Base-by-base conservation (phyloP, 1,140 invertebrate genomes). In the Calephelis nemesis region DNA sequence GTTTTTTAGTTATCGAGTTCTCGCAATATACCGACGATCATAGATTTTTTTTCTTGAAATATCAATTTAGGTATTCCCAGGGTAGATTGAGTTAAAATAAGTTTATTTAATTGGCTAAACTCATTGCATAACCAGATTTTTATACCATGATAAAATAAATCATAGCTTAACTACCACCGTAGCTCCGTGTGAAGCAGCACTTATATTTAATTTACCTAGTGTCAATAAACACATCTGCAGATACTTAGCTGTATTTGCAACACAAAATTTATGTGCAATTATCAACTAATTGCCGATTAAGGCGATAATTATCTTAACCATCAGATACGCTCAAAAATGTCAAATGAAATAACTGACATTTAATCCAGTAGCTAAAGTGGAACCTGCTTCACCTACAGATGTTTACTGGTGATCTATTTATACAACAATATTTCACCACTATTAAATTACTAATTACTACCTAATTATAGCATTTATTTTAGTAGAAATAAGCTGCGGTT, bases 271-370 rank as follows among this genome's bases (percentile, higher is more conserved):
- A 60, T 60, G 30, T n/a, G 54, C 54, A 60, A 60, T 60, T 60
- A 60, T 60, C 54, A 60, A 60, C 54, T 60, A 60, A 60, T 60
- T 60, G 54, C 54, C 54, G 54, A 60, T 60, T 60, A 60, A 60
- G 30, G 54, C 7, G 54, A 60, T 60, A 60, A 60, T 60, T 60
- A 60, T 60, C 58, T 60, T 60, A 13, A 60, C 39, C 39, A 60
- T 42, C 58, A 60, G 58, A 60, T 60, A 60, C 30, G 30, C 0
- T 39, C 12, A 40, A 58, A 58, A 60, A 60, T 60, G 58, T 60
- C 58, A 60, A 60, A 60, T 60, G 58, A 60, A 60, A 60, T 60
- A 60, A 60, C 58, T 60, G 58, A 60, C 58, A 60, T 60, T 60
- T 58, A 60, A 60, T 60, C 54, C 54, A 60, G 54, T 40, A 60